Conservation (phyloP, 2,888 invertebrate species). For the Rhagium mordax region DNA sequence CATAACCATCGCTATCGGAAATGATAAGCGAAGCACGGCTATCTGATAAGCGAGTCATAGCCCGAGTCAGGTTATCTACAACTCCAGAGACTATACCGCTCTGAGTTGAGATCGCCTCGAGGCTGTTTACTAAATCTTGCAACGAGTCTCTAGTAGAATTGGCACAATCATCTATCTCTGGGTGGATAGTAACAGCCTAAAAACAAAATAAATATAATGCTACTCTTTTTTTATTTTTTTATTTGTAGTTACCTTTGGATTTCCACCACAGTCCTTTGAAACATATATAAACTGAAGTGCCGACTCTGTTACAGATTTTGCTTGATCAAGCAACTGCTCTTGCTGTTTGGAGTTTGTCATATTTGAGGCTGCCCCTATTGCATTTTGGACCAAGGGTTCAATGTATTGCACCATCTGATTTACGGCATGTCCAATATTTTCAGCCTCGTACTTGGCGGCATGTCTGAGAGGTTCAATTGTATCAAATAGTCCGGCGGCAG, state of each 20-base stretch:
- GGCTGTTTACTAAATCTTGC: conserved; percentile 83
- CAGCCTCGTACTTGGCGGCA: conserved; percentile 93
- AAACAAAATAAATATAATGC: conserved; percentile 32
- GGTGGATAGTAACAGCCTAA: conserved; percentile 85
- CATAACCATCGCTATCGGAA: conserved; percentile 83
- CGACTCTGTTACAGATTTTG: conserved; percentile 96
- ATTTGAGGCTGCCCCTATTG: conserved; percentile 91
- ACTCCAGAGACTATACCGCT: conserved; percentile 92
- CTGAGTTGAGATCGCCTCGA: conserved; percentile 88
- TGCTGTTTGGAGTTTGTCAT: conserved; percentile 92
- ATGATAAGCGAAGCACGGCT: conserved; percentile 83
- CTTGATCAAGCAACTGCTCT: conserved; percentile 89
- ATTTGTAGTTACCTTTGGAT: conserved; percentile 79
- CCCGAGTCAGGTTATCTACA: conserved; percentile 91
- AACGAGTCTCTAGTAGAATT: conserved; percentile 85
- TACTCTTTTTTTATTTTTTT: not conserved
- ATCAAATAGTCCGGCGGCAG: conserved; percentile 86
- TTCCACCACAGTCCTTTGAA: conserved; percentile 92
- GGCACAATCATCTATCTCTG: conserved; percentile 87
- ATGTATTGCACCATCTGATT: conserved; percentile 84
- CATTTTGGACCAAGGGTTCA: conserved; percentile 87
- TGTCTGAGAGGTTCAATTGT: conserved; percentile 87
- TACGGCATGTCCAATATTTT: conserved; percentile 92
- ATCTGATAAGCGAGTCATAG: conserved; percentile 87
- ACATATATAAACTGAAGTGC: conserved; percentile 88